These are phyloP conservation scores for Mesoligia furuncula DNA, from an alignment of 2,888 invertebrate species.

Conservation along the genomic window DNA sequence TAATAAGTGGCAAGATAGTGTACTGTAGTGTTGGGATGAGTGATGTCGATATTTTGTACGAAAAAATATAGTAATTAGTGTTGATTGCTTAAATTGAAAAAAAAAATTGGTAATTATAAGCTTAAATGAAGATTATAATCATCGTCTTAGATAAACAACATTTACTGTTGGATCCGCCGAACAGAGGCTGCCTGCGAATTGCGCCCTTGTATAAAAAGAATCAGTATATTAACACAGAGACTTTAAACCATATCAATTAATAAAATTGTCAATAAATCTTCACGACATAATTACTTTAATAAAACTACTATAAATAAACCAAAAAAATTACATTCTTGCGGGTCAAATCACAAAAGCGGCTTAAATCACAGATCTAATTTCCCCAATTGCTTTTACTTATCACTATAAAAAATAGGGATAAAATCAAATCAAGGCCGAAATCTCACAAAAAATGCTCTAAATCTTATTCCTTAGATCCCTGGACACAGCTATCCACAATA, in stretches of 20 bases:
- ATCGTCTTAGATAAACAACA: neutral
- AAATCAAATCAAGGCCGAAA: conserved; percentile 12
- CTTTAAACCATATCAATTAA: neutral
- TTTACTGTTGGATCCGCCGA: neutral
- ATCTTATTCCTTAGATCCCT: conserved; percentile 26
- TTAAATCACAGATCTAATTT: conserved; percentile 42
- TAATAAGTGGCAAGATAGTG: conserved; percentile 87
- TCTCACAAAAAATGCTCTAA: conserved; percentile 28
- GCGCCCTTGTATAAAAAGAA: neutral
- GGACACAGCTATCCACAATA: conserved; percentile 37
- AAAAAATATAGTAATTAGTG: neutral
- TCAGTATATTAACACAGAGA: neutral
- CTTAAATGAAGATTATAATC: too few species aligned
- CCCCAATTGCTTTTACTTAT: conserved; percentile 34
- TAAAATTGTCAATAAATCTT: neutral
- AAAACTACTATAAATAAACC: neutral
- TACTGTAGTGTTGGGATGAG: conserved; percentile 68
- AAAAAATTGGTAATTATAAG: neutral
- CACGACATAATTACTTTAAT: neutral
- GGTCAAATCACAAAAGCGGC: conserved; percentile 19
- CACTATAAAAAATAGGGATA: conserved; percentile 32
- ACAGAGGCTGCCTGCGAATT: neutral
- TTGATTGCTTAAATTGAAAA: neutral
- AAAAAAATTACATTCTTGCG: conserved; percentile 1
- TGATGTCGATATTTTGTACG: conserved; percentile 52